phyloP scores from a whole-genome alignment of 2,113 vertebrate species.

The Catharus bicknelli region DNA sequence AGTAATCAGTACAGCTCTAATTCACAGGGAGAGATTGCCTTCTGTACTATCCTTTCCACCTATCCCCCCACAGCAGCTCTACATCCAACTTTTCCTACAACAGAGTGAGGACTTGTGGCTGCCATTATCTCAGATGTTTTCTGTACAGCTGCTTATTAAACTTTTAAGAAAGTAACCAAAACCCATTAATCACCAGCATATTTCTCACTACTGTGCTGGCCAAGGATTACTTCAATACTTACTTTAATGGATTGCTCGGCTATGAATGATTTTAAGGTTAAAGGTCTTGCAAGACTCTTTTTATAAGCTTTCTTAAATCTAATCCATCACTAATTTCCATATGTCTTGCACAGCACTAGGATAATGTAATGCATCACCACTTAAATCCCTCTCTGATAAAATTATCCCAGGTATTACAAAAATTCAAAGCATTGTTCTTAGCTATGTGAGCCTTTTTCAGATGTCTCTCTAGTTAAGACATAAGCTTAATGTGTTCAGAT shows the following conservation, averaged over 20 bases:
- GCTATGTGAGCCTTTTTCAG: not conserved
- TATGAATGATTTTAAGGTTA: conserved; percentile 29
- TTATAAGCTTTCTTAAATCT: conserved; percentile 50
- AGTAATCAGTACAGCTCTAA: too few relatives aligned
- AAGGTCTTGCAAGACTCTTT: conserved; percentile 34
- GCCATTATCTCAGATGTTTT: not conserved
- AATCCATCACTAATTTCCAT: conserved; percentile 43
- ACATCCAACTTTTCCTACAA: not conserved
- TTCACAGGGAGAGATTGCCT: too few relatives aligned
- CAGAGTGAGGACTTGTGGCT: not conserved
- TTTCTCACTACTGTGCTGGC: not conserved
- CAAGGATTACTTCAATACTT: conserved; percentile 24
- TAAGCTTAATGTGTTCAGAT: not conserved
- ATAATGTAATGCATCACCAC: conserved; percentile 37
- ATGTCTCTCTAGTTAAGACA: not conserved
- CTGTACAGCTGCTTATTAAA: not conserved
- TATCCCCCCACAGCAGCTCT: not conserved
- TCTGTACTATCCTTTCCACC: too few relatives aligned
- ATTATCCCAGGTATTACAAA: conserved; percentile 25
- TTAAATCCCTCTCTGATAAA: conserved; percentile 35
- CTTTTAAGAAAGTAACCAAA: not conserved
- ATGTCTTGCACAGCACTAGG: conserved; percentile 2
- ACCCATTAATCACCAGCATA: not conserved
- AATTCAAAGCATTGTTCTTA: conserved; percentile 33
- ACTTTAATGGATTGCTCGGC: conserved; percentile 30